Conservation (phyloP, 64 coral and sea anemone species). For the Pachyseris speciosa region DNA sequence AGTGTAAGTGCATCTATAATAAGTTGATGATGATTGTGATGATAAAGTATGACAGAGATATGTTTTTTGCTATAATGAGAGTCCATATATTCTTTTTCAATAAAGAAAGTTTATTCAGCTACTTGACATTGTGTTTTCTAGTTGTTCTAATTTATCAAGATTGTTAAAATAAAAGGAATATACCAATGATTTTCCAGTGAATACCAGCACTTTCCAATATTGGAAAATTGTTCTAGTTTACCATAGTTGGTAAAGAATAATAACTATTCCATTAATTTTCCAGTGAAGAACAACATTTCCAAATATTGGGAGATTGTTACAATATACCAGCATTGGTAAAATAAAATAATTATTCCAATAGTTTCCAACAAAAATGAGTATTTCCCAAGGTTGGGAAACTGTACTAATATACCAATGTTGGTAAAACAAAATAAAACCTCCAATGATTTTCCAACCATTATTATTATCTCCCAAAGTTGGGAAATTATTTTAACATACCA, state of each 20-base stretch:
- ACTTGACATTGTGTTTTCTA: constrained; percentile 2
- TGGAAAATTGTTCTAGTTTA: constrained; percentile 45
- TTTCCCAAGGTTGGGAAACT: constrained; percentile 39
- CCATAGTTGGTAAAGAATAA: constrained; percentile 34
- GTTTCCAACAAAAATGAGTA: constrained; percentile 27
- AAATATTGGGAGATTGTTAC: constrained; percentile 53
- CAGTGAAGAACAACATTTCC: constrained; percentile 42
- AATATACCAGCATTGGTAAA: constrained; percentile 32
- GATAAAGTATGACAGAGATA: constrained; percentile 15
- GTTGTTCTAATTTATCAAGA: constrained; percentile 55
- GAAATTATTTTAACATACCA: constrained; percentile 48
- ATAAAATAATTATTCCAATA: constrained; percentile 36
- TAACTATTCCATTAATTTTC: constrained; percentile 57
- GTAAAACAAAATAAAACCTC: constrained; percentile 30
- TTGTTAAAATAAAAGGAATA: constrained; percentile 54
- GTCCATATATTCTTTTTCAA: constrained; percentile 36
- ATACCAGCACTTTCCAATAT: constrained; percentile 47
- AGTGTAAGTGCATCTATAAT: constrained; percentile 26
- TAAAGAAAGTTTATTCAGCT: constrained; percentile 33
- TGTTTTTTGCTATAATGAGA: neutral
- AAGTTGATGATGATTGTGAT: neutral
- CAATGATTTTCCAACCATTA: constrained; percentile 40
- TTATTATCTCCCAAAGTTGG: constrained; percentile 32
- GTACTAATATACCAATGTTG: constrained; percentile 33
- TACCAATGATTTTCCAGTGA: constrained; percentile 52